Evolutionary conservation across 2,797 vertebrate genomes (phyloP).

Genomic region (Setipinna tenuifilis): DNA sequence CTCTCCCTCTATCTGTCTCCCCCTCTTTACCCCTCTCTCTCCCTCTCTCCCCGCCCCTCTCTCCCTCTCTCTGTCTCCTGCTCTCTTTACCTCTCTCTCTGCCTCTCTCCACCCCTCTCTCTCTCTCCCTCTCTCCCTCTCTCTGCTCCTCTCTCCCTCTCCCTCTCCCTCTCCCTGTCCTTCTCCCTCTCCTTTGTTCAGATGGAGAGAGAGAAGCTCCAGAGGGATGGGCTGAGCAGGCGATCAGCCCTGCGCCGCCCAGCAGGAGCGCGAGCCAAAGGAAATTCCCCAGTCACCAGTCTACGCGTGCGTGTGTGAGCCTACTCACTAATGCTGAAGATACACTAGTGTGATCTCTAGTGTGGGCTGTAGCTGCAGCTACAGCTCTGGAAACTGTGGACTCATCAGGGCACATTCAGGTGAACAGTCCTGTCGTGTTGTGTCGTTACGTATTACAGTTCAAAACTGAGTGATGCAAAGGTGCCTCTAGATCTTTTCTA

Average conservation of each 20-base stretch:
- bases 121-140: no score
- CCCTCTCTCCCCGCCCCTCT: no score
- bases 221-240: neutral
- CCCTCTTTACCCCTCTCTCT: no score
- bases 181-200: neutral
- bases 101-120: no score
- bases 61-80: no score
- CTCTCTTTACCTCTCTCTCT: no score
- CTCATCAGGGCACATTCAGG: neutral
- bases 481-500: neutral
- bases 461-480: neutral
- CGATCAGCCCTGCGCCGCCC: slow-evolving; percentile 4
- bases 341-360: no score
- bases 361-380: no score
- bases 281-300: slow-evolving; percentile 12
- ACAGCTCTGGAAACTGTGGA: neutral
- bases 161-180: neutral
- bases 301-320: neutral
- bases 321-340: neutral
- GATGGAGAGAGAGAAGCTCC: slow-evolving; percentile 1
- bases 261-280: slow-evolving; percentile 15
- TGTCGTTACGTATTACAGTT: neutral
- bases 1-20: no score
- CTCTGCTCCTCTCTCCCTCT: neutral
- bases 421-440: neutral